phyloP scores from a whole-genome alignment of 2,888 invertebrate genomes.

The Mylabris sibirica region DNA sequence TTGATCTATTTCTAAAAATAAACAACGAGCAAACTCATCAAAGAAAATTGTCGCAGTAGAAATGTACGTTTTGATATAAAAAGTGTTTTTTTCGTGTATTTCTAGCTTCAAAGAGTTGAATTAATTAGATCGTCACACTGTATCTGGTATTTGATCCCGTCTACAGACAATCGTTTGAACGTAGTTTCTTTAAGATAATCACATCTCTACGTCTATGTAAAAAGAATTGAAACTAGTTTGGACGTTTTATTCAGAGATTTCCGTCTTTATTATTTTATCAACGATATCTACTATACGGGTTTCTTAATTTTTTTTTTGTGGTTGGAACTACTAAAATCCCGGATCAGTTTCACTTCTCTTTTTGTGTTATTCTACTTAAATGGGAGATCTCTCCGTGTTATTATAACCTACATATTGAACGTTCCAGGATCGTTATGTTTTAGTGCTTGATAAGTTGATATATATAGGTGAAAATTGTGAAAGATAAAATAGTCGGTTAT shows the following conservation, averaged over 20 bases:
- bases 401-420: too few relatives aligned
- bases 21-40: constrained; percentile 33
- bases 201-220: constrained; percentile 24
- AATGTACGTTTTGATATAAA: neutral
- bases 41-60: constrained; percentile 26
- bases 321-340: constrained; percentile 2
- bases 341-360: constrained; percentile 16
- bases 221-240: constrained; percentile 27
- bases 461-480: neutral
- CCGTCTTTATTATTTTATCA: constrained; percentile 18
- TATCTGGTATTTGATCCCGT: constrained; percentile 34
- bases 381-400: too few relatives aligned
- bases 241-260: constrained; percentile 23
- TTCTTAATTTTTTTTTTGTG: constrained; percentile 5
- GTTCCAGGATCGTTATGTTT: neutral
- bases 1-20: constrained; percentile 25
- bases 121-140: constrained; percentile 38
- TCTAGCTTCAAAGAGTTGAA: constrained; percentile 33
- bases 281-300: neutral
- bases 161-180: constrained; percentile 31
- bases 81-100: constrained; percentile 8
- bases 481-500: neutral
- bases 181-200: constrained; percentile 26
- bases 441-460: neutral
- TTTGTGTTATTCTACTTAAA: neutral